Base-by-base conservation (phyloP, 1,140 invertebrate genomes). In the Coelopa frigida region DNA sequence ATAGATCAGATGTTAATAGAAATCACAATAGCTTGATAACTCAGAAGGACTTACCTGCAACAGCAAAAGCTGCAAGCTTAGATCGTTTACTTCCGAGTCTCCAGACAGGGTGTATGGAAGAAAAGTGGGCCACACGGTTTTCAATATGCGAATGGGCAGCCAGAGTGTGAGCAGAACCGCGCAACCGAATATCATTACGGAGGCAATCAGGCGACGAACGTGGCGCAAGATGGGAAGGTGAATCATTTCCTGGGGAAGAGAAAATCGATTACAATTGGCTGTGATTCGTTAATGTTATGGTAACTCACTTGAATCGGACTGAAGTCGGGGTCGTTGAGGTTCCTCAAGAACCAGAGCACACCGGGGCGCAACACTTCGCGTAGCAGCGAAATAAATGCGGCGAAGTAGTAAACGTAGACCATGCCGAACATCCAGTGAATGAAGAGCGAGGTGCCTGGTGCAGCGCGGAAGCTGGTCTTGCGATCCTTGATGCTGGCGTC, bases 391-490 rank as follows among this genome's bases (percentile, higher is more conserved):
- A 98, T 91, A 63, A 98, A 98, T 0, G 94, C 97, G 7, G 95
- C 96, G 67, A 98, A 98, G 72, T 99, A 99, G 70, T 99, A 99
- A 12, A 99, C 93, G 70, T 97, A 99, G 2, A 99, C 85, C 93
- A 98, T 98, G 42, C 95, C 95, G n/a, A 95, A 87, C 8, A 98
- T 78, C 96, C 96, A 99, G 70, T 99, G 95, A 40, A 98, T 86
- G 61, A 99, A 99, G 78, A 98, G 91, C 0, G 90, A 94, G 0
- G 94, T 97, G 32, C 92, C 92, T 0, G 96, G 95, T 1, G 91
- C 86, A 1, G 83, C 75, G 51, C 83, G 80, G 53, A 98, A 94
- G 49, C 87, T 90, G 0, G 82, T 78, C 70, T 95, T 85, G 33
- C 95, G 73, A 59, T 91, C 89, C 63, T 85, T 85, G 0, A 95